These are phyloP conservation scores for Sebastes jordani DNA, from an alignment of 2,797 vertebrate genomes.

Conservation along the genomic window DNA sequence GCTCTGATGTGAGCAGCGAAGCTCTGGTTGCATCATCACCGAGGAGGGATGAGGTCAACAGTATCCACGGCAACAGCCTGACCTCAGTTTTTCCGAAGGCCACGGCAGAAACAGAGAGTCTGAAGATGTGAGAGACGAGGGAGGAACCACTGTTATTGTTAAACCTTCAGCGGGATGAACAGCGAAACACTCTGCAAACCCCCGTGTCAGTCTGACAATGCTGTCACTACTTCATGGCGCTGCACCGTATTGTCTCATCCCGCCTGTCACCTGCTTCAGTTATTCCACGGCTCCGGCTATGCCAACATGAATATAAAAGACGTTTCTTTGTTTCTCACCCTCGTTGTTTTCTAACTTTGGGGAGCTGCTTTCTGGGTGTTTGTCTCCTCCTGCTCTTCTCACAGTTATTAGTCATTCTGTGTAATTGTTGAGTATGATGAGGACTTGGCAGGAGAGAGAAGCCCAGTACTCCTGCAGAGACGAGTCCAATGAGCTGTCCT, in stretches of 20 bases:
- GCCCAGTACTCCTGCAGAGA: conserved; percentile 44
- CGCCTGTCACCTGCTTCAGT: conserved; percentile 46
- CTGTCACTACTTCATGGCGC: conserved; percentile 9
- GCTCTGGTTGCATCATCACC: not conserved
- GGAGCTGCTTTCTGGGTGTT: not conserved
- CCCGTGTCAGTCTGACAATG: too few relatives aligned
- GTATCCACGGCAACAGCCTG: conserved; percentile 15
- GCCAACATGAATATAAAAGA: conserved; percentile 32
- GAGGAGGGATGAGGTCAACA: conserved; percentile 15
- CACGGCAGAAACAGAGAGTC: not conserved
- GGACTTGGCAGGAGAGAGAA: conserved; percentile 62
- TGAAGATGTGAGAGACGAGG: conserved; percentile 6
- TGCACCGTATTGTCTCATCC: conserved; percentile 16
- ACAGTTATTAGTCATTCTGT: conserved; percentile 61
- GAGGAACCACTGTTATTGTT: not conserved
- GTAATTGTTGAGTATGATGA: conserved; percentile 57
- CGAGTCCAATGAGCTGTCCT: conserved; percentile 52
- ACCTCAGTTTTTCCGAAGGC: conserved; percentile 5
- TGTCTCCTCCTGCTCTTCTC: conserved; percentile 23
- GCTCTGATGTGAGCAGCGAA: conserved; percentile 11
- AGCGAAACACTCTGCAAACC: not conserved
- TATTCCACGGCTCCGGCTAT: not conserved
- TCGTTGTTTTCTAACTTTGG: conserved; percentile 22
- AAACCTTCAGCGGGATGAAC: not conserved
- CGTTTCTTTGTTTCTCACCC: conserved; percentile 34